phyloP scores from a whole-genome alignment of 2,113 vertebrate genomes.

The Boulengeromyrus knoepffleri region DNA sequence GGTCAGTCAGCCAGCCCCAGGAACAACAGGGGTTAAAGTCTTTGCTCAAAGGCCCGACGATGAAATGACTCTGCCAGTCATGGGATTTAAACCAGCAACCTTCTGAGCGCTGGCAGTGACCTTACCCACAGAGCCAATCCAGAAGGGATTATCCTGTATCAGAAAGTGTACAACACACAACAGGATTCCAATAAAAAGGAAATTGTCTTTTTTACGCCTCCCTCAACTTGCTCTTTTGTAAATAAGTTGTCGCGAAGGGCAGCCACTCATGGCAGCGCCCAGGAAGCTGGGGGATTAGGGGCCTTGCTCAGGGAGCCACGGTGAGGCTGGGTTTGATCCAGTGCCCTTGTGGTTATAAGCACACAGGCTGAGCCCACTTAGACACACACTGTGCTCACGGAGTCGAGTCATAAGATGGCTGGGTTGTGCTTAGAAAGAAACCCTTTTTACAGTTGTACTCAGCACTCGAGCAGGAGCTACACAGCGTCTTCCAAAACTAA shows the following conservation, averaged over 20 bases:
- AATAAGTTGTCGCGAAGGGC: too few species aligned
- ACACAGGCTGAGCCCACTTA: too few species aligned
- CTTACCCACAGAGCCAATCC: not conserved
- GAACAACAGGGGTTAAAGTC: too few species aligned
- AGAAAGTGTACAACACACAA: not conserved
- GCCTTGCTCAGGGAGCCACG: too few species aligned
- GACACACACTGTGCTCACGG: too few species aligned
- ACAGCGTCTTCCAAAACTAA: not conserved
- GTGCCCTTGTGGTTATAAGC: too few species aligned
- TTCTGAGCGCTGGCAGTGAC: not conserved
- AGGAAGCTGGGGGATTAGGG: too few species aligned
- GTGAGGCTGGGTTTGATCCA: too few species aligned
- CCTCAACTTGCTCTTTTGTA: too few species aligned
- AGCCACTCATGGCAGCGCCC: too few species aligned
- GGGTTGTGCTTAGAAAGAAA: not conserved
- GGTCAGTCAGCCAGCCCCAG: not conserved
- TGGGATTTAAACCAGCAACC: not conserved
- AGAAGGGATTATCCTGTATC: not conserved
- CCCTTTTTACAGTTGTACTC: not conserved
- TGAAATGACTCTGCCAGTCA: not conserved
- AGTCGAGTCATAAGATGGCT: not conserved
- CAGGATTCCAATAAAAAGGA: too few species aligned
- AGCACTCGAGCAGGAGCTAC: not conserved
- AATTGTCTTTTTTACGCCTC: too few species aligned
- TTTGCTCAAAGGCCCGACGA: not conserved